Evolutionary conservation across 2,113 vertebrate species (phyloP).

Genomic region (Zosterops pallidus): DNA sequence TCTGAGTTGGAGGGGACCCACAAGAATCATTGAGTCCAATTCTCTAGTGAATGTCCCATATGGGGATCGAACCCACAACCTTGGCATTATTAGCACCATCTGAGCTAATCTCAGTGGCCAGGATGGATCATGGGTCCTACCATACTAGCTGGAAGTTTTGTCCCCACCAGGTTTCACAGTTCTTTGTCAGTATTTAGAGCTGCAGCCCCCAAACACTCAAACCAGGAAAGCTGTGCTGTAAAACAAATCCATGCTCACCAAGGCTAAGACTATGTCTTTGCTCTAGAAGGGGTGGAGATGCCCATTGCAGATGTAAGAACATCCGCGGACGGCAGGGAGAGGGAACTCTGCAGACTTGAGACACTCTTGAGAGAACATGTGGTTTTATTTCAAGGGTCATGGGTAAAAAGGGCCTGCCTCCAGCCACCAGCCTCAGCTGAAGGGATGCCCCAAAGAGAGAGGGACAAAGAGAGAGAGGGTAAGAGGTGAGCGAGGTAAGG

Average conservation of each 20-base stretch:
- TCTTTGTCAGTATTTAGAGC: neutral
- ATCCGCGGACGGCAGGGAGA: no score
- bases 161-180: neutral
- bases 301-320: neutral
- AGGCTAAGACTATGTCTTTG: neutral
- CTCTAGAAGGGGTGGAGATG: neutral
- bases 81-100: neutral
- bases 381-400: no score
- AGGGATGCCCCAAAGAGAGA: no score
- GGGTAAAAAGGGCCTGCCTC: no score
- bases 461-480: no score
- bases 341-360: no score
- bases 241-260: neutral
- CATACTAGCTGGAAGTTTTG: neutral
- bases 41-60: neutral
- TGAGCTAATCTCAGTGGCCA: neutral
- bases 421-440: no score
- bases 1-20: neutral
- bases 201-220: neutral
- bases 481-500: no score
- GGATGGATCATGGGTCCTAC: neutral
- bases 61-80: neutral
- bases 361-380: no score
- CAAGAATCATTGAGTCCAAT: fast-evolving
- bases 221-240: neutral